A percentile compares a stretch with the other conserved stretches of the same genome.
Evolutionary conservation across 2,113 vertebrate species (phyloP).

Genomic region (Pomatorhinus ruficollis): DNA sequence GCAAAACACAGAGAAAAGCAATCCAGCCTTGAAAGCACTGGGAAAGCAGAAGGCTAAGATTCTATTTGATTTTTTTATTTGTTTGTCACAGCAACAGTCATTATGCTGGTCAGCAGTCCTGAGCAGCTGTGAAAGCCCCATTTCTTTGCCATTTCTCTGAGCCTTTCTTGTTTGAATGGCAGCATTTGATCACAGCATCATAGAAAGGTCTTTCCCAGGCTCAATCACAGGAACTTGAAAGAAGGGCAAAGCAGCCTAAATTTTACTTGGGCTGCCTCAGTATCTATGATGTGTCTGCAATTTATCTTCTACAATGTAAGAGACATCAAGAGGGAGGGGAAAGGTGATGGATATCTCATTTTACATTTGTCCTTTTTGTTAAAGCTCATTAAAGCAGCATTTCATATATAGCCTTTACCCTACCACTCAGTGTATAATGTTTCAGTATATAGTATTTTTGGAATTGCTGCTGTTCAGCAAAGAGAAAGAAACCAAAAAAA

Average conservation of each 20-base stretch:
- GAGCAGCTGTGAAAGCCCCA: not conserved
- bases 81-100: not conserved
- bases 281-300: not conserved
- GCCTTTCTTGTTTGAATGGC: slow-evolving; percentile 25
- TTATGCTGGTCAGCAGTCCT: slow-evolving; percentile 12
- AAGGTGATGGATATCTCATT: not conserved
- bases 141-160: not conserved
- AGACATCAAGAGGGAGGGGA: slow-evolving; percentile 29
- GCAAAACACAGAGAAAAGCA: not conserved
- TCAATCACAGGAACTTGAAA: slow-evolving; percentile 43
- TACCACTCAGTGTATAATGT: not conserved
- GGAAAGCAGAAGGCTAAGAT: not conserved
- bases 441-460: not conserved
- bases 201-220: slow-evolving; percentile 19
- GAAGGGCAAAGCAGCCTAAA: not conserved
- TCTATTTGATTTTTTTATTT: not conserved
- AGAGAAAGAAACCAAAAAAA: not conserved
- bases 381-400: slow-evolving; percentile 27
- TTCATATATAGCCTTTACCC: not conserved
- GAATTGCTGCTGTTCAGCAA: not conserved
- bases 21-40: not conserved
- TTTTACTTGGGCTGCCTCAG: not conserved
- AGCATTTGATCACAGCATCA: slow-evolving; percentile 48
- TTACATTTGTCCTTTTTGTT: not conserved
- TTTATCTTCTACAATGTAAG: not conserved